A percentile compares a stretch with the other conserved stretches of the same genome.
Evolutionary conservation across 2,113 vertebrate genomes (phyloP).

Genomic region (Forbesichthys papilliferus): DNA sequence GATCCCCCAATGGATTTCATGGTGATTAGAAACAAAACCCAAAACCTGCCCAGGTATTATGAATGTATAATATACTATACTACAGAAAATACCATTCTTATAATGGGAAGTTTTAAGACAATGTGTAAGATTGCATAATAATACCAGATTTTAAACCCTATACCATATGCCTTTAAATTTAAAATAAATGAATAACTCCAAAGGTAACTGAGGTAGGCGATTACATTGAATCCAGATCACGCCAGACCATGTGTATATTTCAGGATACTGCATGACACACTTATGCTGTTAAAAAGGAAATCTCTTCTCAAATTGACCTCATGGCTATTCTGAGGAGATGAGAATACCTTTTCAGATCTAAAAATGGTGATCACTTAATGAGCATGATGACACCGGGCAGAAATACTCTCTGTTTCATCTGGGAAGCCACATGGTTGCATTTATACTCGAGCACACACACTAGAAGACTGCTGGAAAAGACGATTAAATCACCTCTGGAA

Average conservation of each 20-base stretch:
- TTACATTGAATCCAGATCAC: no score
- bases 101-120: no score
- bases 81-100: no score
- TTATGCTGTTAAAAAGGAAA: conserved; percentile 51
- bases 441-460: conserved; percentile 33
- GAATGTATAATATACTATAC: no score
- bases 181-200: no score
- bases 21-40: no score
- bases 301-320: conserved; percentile 61
- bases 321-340: conserved; percentile 67
- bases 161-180: no score
- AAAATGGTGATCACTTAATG: conserved; percentile 69
- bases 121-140: no score
- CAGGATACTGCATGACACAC: conserved; percentile 47
- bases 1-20: no score
- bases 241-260: conserved; percentile 11
- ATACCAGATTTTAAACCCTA: no score
- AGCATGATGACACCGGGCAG: conserved; percentile 67
- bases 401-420: conserved; percentile 68
- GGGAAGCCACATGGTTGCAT: conserved; percentile 56
- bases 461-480: conserved; percentile 33
- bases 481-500: conserved; percentile 26
- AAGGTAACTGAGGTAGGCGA: no score
- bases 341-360: conserved; percentile 69
- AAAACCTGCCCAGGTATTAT: no score